A percentile compares a stretch with the other conserved stretches of the same genome.
phyloP scores from a whole-genome alignment of 1,140 invertebrate genomes.

The Hylaeus anthracinus region DNA sequence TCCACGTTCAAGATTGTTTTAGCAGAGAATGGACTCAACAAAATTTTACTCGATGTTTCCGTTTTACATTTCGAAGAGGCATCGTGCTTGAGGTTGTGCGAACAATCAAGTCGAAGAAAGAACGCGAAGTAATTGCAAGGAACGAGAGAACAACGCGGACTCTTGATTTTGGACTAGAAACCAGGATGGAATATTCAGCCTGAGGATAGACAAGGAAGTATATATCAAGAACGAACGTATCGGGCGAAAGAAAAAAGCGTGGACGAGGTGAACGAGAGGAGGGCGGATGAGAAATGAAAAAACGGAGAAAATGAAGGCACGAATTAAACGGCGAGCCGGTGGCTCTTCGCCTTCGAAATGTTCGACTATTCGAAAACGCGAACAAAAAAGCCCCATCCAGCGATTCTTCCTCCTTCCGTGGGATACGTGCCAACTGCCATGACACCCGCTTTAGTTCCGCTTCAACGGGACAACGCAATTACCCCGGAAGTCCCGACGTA shows the following conservation, averaged over 20 bases:
- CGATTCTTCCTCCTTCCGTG: neutral
- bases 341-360: slow-evolving; percentile 4
- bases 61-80: no score
- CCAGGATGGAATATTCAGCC: neutral
- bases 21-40: no score
- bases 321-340: slow-evolving; percentile 46
- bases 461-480: neutral
- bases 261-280: neutral
- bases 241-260: neutral
- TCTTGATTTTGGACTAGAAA: slow-evolving; percentile 12
- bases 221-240: neutral
- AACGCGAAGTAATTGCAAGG: neutral
- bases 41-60: no score
- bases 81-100: no score
- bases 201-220: slow-evolving; percentile 10
- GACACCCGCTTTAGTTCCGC: neutral
- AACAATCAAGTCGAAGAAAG: neutral
- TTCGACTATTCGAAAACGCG: neutral
- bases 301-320: slow-evolving; percentile 37
- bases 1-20: no score
- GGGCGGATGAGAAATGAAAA: slow-evolving; percentile 38
- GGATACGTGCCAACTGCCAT: slow-evolving; percentile 5
- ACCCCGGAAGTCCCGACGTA: neutral
- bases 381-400: neutral
- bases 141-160: neutral